Evolutionary conservation across 2,113 vertebrate genomes (phyloP).

Genomic region (Anser brachyrhynchus): DNA sequence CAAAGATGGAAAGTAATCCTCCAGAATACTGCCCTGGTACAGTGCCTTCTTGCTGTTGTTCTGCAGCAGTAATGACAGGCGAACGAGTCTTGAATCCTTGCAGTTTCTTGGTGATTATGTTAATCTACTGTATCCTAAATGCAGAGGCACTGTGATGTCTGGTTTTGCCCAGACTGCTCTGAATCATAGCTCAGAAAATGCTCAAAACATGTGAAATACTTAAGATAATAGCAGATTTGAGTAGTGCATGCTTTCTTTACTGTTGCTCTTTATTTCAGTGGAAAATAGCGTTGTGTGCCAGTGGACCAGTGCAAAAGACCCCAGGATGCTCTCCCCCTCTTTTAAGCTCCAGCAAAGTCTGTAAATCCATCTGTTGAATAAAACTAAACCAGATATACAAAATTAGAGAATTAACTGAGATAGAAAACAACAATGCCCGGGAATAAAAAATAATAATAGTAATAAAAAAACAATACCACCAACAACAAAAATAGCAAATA

Average conservation of each 20-base stretch:
- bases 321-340: not conserved
- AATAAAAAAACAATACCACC: not conserved
- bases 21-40: not conserved
- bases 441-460: not conserved
- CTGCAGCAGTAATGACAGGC: not conserved
- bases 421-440: not conserved
- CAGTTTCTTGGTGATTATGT: not conserved
- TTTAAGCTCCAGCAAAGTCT: not conserved
- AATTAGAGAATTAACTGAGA: not conserved
- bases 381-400: not conserved
- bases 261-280: not conserved
- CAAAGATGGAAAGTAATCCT: conserved; percentile 22
- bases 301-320: not conserved
- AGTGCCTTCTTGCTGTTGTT: not conserved
- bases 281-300: not conserved
- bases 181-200: not conserved
- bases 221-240: not conserved
- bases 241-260: not conserved
- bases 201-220: not conserved
- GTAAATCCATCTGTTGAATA: not conserved
- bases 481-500: not conserved
- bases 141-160: not conserved
- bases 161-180: not conserved
- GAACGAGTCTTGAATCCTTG: not conserved
- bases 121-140: not conserved